Conservation (phyloP, 2,797 vertebrate species). For the Aplochiton taeniatus region DNA sequence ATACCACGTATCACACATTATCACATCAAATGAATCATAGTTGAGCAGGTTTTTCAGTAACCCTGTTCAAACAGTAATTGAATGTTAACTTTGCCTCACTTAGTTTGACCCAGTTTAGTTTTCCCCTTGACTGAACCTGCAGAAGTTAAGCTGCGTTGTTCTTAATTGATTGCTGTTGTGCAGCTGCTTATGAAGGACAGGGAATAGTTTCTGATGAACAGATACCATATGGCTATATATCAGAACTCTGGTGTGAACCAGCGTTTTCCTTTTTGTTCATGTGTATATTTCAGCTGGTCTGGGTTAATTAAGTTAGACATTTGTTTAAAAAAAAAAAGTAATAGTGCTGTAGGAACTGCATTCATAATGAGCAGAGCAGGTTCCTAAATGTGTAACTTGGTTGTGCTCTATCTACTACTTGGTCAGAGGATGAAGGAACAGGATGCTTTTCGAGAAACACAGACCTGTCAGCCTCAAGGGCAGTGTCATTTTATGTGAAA, state of each 20-base stretch:
- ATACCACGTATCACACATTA: too few species aligned
- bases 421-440: conserved; percentile 3
- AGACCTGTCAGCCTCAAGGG: conserved; percentile 29
- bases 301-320: background rate
- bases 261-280: conserved; percentile 16
- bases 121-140: conserved; percentile 21
- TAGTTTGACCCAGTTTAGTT: conserved; percentile 14
- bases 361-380: background rate
- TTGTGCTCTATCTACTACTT: conserved; percentile 6
- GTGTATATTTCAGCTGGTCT: conserved; percentile 12
- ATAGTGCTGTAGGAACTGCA: background rate
- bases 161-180: conserved; percentile 35
- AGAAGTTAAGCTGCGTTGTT: conserved; percentile 28
- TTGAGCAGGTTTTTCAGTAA: too few species aligned
- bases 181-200: conserved; percentile 55
- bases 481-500: conserved; percentile 30
- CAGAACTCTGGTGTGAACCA: background rate
- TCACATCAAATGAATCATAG: too few species aligned
- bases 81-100: too few species aligned
- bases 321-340: background rate
- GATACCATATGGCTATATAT: conserved; percentile 42
- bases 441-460: conserved; percentile 5
- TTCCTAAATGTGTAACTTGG: background rate
- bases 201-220: conserved; percentile 34
- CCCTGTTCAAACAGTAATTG: too few species aligned